These are phyloP conservation scores for Netelia virgata DNA, from an alignment of 2,888 invertebrate genomes.

Conservation along the genomic window DNA sequence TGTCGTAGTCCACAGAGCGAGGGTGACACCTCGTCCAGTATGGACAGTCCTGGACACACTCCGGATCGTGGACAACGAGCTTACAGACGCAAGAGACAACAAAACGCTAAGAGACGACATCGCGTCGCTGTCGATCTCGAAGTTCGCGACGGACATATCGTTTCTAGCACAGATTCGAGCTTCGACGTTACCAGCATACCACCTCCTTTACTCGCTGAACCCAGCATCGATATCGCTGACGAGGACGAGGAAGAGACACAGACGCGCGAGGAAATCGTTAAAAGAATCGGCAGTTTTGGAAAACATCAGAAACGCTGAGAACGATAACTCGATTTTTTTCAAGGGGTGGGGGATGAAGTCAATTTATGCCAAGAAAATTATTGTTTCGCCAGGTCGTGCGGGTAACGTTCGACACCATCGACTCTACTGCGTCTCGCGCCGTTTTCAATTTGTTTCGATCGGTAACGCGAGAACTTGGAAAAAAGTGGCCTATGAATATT, in stretches of 20 bases:
- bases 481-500: background rate
- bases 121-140: conserved; percentile 84
- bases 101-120: conserved; percentile 81
- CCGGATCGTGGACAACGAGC: conserved; percentile 81
- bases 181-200: conserved; percentile 92
- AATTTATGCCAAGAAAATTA: background rate
- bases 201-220: conserved; percentile 91
- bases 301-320: conserved; percentile 44
- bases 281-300: conserved; percentile 36
- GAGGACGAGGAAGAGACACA: conserved; percentile 83
- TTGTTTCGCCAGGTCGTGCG: background rate
- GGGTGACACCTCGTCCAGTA: conserved; percentile 84
- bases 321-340: too few species aligned
- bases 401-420: background rate
- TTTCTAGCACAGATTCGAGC: conserved; percentile 89
- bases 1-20: conserved; percentile 83
- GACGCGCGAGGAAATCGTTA: conserved; percentile 17
- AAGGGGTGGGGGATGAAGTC: background rate
- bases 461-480: background rate
- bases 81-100: conserved; percentile 82
- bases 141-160: conserved; percentile 83
- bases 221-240: conserved; percentile 82
- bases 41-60: conserved; percentile 84
- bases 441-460: background rate
- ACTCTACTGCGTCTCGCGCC: background rate